Base-by-base conservation (phyloP, 1,140 invertebrate species). In the Drosophila arizonae region DNA sequence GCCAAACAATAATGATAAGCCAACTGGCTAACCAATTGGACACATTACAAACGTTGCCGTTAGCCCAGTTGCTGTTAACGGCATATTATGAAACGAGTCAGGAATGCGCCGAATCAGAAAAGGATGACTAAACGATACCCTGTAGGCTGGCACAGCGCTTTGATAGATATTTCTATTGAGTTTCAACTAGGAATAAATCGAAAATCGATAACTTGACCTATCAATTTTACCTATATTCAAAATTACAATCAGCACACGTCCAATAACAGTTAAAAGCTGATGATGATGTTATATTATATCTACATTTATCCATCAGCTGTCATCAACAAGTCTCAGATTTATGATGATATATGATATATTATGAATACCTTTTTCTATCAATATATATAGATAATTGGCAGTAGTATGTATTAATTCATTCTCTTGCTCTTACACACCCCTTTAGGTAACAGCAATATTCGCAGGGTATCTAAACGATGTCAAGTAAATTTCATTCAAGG, bases 31-130 rank as follows among this genome's bases (percentile, higher is more conserved):
- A 66, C 58, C 66, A 70, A 72, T 73, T 67, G 76, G 76, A 82
- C 81, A 84, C 58, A 73, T 79, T 87, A 87, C 82, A 87, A 86
- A 67, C 60, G 76, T 81, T 79, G 82, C 82, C 76, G 84, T 81
- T 87, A 72, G 45, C 48, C 33, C 28, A 39, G 55, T 61, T 68
- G 63, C 55, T 52, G 26, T 65, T 79, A 79, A 79, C 77, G 77
- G 77, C 64, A 64, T 48, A 63, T 69, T 77, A 66, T 77, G 70
- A 74, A 56, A 21, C 21, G 46, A 62, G 10, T 17, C 15, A 58
- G 30, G 56, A 46, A 17, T 33, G 56, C 4, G 17, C 45, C 6
- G 21, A 24, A 3, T 24, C 21, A 24, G 2, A 2, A 15, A 5
- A 1, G 28, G 11, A 1, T 17, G 28, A 46, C 43, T 30, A 0